Conservation (phyloP, 2,797 vertebrate species). For the Pteronotus mesoamericanus region DNA sequence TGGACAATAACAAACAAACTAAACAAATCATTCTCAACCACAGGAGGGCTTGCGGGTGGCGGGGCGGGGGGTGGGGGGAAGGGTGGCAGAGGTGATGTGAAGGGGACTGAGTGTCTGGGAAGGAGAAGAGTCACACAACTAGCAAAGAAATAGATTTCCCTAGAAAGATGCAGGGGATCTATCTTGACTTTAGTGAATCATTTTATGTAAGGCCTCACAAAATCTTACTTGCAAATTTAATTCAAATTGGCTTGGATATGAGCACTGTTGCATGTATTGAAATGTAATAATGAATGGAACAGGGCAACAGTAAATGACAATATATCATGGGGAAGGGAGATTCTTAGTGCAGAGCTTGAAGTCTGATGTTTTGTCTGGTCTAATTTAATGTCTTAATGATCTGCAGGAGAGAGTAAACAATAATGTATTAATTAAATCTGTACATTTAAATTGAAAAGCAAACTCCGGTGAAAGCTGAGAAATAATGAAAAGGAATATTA, state of each 20-base stretch:
- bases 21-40: background rate
- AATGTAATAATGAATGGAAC: background rate
- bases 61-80: too few species aligned
- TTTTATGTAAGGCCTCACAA: background rate
- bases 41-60: background rate
- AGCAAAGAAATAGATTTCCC: background rate
- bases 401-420: slow-evolving; percentile 64
- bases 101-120: background rate
- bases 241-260: slow-evolving; percentile 16
- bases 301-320: background rate
- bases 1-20: background rate
- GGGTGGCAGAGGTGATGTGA: background rate
- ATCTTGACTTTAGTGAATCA: background rate
- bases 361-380: slow-evolving; percentile 59
- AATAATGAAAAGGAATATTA: slow-evolving; percentile 42
- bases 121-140: background rate
- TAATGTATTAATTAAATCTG: slow-evolving; percentile 66
- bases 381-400: slow-evolving; percentile 77
- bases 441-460: slow-evolving; percentile 39
- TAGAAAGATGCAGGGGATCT: background rate
- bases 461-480: background rate
- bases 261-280: background rate
- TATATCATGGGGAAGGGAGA: background rate
- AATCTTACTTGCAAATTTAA: slow-evolving; percentile 39
- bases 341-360: slow-evolving; percentile 64